phyloP scores from a whole-genome alignment of 64 coral and sea anemone genomes.

The Anthopleura sola region DNA sequence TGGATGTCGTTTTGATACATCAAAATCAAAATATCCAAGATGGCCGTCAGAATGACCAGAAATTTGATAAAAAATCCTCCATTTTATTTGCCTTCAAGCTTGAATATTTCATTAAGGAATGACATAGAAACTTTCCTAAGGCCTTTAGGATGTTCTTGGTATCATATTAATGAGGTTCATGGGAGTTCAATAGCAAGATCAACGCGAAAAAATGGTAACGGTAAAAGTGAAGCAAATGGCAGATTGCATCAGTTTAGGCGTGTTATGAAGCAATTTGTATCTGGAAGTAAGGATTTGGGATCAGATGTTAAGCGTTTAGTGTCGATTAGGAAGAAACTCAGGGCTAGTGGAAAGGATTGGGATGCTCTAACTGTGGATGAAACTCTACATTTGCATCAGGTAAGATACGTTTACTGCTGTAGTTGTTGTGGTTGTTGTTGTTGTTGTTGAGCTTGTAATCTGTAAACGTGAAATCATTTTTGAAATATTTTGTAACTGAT shows the following conservation, averaged over 20 bases:
- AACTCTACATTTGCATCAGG: conserved; percentile 86
- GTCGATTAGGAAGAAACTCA: conserved; percentile 69
- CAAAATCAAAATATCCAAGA: not conserved
- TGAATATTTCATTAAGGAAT: not conserved
- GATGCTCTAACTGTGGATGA: conserved; percentile 64
- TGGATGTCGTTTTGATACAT: not conserved
- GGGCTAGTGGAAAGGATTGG: conserved; percentile 69
- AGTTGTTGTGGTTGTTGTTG: too few species aligned
- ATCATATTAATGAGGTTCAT: conserved; percentile 3
- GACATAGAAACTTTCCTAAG: not conserved
- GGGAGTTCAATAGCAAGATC: conserved; percentile 12
- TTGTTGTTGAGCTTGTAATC: too few species aligned
- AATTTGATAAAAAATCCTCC: not conserved
- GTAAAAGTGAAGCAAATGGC: not conserved
- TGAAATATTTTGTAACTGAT: too few species aligned
- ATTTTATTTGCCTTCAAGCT: not conserved
- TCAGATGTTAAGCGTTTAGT: conserved; percentile 81
- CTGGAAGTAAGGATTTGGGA: conserved; percentile 69
- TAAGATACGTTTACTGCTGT: not conserved
- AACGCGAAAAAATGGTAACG: conserved; percentile 15
- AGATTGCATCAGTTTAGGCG: conserved; percentile 62
- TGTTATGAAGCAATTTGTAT: conserved; percentile 63
- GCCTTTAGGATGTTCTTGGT: not conserved
- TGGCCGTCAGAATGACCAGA: not conserved
- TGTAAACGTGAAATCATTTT: not conserved